A percentile compares a stretch with the other conserved stretches of the same genome.
These are phyloP conservation scores for Zaprionus tsacasi DNA, from an alignment of 1,140 invertebrate genomes.

Conservation along the genomic window DNA sequence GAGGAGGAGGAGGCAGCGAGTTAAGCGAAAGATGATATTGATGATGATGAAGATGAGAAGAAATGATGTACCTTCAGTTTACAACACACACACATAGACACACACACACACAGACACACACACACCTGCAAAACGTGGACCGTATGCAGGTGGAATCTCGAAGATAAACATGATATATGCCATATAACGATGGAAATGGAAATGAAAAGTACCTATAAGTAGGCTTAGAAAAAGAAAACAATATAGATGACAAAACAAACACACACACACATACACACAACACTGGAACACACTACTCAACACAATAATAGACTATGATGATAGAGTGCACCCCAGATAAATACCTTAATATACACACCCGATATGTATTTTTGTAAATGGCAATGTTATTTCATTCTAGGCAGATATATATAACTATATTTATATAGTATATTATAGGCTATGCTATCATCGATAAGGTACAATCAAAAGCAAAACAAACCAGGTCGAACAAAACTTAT, in stretches of 20 bases:
- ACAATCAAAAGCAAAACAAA: neutral
- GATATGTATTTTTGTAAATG: constrained; percentile 69
- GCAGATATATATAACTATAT: constrained; percentile 18
- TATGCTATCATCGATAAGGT: constrained; percentile 1
- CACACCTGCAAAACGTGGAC: constrained; percentile 7
- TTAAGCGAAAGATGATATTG: neutral
- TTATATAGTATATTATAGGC: neutral
- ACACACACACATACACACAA: neutral
- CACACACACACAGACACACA: neutral
- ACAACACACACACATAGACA: constrained; percentile 49
- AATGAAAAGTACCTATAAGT: constrained; percentile 1
- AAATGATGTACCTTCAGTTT: constrained; percentile 80
- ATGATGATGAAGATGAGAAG: constrained; percentile 10
- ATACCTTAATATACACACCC: constrained; percentile 18
- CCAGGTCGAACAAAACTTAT: constrained; percentile 17
- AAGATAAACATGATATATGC: neutral
- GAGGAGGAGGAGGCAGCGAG: neutral
- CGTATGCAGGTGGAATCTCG: constrained; percentile 4
- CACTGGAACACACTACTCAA: neutral
- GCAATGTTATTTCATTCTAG: constrained; percentile 14
- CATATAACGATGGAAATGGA: neutral
- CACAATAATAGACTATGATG: neutral
- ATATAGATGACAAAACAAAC: neutral
- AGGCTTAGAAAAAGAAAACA: constrained; percentile 4
- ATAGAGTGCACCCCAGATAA: neutral